Conservation (phyloP, 2,888 invertebrate genomes). For the Julus scandinavius region DNA sequence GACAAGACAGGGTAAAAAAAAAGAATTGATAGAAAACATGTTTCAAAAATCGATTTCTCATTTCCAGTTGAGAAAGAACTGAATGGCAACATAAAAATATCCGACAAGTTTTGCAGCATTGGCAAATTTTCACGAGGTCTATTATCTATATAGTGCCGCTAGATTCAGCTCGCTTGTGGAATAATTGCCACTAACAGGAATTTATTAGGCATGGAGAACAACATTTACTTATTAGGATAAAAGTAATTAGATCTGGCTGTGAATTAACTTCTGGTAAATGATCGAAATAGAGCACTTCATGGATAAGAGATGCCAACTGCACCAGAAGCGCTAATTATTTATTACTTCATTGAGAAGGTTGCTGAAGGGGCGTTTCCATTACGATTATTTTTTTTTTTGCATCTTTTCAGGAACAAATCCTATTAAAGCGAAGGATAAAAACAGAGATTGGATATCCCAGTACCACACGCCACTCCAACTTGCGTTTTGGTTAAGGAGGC, state of each 20-base stretch:
- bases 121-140: constrained; percentile 9
- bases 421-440: background rate
- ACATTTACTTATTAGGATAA: constrained; percentile 17
- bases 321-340: constrained; percentile 21
- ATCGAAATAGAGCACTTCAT: background rate
- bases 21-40: constrained; percentile 29
- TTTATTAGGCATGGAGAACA: background rate
- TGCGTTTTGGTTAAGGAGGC: constrained; percentile 36
- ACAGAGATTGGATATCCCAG: constrained; percentile 28
- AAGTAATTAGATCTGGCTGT: constrained; percentile 13
- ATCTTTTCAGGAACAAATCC: background rate
- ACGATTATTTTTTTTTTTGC: constrained; percentile 9
- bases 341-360: background rate
- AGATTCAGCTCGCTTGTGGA: background rate
- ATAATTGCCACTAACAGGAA: constrained; percentile 1
- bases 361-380: background rate
- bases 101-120: constrained; percentile 29
- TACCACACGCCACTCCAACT: constrained; percentile 3
- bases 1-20: background rate
- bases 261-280: constrained; percentile 5
- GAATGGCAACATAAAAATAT: constrained; percentile 31
- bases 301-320: background rate
- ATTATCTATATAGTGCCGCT: background rate
- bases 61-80: constrained; percentile 34
- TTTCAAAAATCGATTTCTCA: constrained; percentile 43